phyloP scores from a whole-genome alignment of 2,888 invertebrate genomes.

The Nephrotoma appendiculata region DNA sequence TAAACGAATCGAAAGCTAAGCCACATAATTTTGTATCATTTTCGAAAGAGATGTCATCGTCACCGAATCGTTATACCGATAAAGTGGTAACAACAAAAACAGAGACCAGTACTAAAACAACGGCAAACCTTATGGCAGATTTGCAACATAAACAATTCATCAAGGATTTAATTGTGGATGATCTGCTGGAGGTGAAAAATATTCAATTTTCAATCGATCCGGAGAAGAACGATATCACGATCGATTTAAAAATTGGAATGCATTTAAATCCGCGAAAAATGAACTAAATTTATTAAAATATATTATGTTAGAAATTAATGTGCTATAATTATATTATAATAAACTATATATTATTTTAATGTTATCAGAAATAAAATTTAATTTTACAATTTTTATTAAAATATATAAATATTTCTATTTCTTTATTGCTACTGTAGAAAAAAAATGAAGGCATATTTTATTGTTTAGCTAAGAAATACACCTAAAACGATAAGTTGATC shows the following conservation, averaged over 20 bases:
- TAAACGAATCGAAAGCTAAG: neutral
- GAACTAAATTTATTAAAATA: neutral
- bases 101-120: neutral
- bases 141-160: neutral
- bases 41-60: neutral
- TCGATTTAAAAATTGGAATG: conserved; percentile 1
- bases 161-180: neutral
- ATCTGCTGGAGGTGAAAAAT: neutral
- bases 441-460: no score
- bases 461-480: no score
- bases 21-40: neutral
- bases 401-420: neutral
- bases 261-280: neutral
- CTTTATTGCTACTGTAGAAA: no score
- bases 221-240: neutral
- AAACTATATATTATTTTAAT: neutral
- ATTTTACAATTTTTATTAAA: neutral
- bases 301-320: neutral
- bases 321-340: neutral
- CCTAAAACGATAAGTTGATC: no score
- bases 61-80: neutral
- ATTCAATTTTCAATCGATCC: neutral
- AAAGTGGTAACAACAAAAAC: neutral
- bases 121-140: neutral
- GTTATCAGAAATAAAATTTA: neutral